Base-by-base conservation (phyloP, 2,113 vertebrate species). In the Burhinus bistriatus region DNA sequence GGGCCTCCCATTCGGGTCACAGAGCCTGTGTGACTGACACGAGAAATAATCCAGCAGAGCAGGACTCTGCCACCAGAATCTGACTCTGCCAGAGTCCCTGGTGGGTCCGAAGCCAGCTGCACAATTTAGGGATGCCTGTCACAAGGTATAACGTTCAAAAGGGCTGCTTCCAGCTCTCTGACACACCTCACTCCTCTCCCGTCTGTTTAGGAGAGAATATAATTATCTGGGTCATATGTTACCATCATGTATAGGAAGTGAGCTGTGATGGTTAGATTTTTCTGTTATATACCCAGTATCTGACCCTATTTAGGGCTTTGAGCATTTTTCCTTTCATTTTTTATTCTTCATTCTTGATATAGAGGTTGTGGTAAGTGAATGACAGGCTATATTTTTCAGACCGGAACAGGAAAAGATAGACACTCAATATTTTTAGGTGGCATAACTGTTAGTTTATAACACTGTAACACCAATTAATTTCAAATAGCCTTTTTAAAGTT, bases 121-220 rank as follows among this genome's bases (percentile, higher is more conserved):
- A 86, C 64, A 22, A 78, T 86, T 94, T 83, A 90, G 79, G 30
- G 75, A 71, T 2, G 64, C 44, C 72, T 96, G 92, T 93, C 96
- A 96, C 38, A 92, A 93, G 38, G 38, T 59, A 78, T 96, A 90
- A 94, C 15, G 1, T 81, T 95, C 92, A 94, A 83, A 91, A 83
- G 47, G 68, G 34, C 29, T 47, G 76, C 32, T 62, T 92, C 38
- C 64, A 77, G 20, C n/a, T 18, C 75, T 83, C n/a, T 14, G 25
- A 78, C 38, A 73, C 45, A 81, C 36, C 64, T 87, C 72, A 47
- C 52, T 94, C 58, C 61, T 52, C 57, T 95, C 52, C 38, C 47
- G 27, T 93, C 84, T 88, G 51, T 90, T 90, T 66, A 23, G 79
- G 23, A 70, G 19, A 78, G 32, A 45, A 45, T 64, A 23, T 73